Percentiles rank a stretch among this genome's conserved stretches.
phyloP scores from a whole-genome alignment of 2,888 invertebrate species.

The Crocallis elinguaria region DNA sequence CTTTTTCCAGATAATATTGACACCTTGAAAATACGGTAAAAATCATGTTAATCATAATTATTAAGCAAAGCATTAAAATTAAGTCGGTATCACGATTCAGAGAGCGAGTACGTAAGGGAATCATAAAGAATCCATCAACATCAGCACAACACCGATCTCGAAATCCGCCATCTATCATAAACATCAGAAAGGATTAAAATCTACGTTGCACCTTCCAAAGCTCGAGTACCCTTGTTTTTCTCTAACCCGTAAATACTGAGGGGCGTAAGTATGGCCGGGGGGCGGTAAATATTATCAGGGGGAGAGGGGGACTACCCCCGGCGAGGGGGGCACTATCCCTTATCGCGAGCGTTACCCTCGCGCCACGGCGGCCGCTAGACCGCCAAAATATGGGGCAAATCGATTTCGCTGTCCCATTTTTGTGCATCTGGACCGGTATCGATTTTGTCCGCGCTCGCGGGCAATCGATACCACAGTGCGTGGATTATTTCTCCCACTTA shows the following conservation, averaged over 20 bases:
- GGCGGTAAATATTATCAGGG: slow-evolving; percentile 84
- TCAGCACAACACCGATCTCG: slow-evolving; percentile 75
- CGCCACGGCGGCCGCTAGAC: slow-evolving; percentile 74
- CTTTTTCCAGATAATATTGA: too few relatives aligned
- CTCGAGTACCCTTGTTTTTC: slow-evolving; percentile 85
- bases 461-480: slow-evolving; percentile 34
- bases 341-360: slow-evolving; percentile 85
- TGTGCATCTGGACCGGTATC: slow-evolving; percentile 84
- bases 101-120: slow-evolving; percentile 54
- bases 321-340: slow-evolving; percentile 82
- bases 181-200: slow-evolving; percentile 85
- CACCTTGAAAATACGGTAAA: neutral
- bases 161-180: slow-evolving; percentile 85
- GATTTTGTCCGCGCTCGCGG: slow-evolving; percentile 55
- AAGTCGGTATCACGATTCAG: slow-evolving; percentile 56
- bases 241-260: slow-evolving; percentile 85
- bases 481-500: neutral
- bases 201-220: slow-evolving; percentile 84
- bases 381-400: slow-evolving; percentile 84
- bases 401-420: slow-evolving; percentile 83
- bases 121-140: slow-evolving; percentile 81
- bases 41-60: slow-evolving; percentile 1
- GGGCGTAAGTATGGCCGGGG: slow-evolving; percentile 84
- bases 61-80: slow-evolving; percentile 57
- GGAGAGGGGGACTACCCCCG: slow-evolving; percentile 67